Conservation (phyloP, 2,113 vertebrate species). For the Microcebus tavaratra region DNA sequence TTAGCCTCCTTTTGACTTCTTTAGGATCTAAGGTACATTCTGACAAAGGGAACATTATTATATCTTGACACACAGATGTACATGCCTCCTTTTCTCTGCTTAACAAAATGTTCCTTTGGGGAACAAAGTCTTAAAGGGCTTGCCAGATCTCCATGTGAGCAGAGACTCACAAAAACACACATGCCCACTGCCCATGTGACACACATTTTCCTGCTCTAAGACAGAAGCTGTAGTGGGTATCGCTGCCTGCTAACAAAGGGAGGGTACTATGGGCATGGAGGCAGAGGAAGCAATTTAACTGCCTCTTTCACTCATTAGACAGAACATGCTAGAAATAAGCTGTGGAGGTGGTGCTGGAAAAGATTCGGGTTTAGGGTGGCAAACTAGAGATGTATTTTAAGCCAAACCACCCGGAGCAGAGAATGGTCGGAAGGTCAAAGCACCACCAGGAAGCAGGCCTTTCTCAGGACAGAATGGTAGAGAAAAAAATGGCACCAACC, state of each 20-base stretch:
- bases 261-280: neutral
- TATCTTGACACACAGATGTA: neutral
- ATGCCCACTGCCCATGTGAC: neutral
- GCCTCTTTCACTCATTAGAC: neutral
- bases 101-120: slow-evolving; percentile 15
- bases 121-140: neutral
- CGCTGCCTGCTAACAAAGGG: neutral
- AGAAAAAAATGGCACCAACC: neutral
- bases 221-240: neutral
- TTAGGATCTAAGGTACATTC: neutral
- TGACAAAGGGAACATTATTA: neutral
- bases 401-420: neutral
- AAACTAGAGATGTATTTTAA: neutral
- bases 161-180: neutral
- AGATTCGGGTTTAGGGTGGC: neutral
- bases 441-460: neutral
- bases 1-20: neutral
- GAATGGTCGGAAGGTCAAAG: neutral
- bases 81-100: neutral
- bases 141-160: neutral
- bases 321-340: neutral
- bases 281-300: neutral
- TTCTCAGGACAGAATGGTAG: neutral
- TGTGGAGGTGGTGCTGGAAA: neutral
- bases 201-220: neutral